Evolutionary conservation across 2,888 invertebrate genomes (phyloP).

Genomic region (Gortyna flavago): DNA sequence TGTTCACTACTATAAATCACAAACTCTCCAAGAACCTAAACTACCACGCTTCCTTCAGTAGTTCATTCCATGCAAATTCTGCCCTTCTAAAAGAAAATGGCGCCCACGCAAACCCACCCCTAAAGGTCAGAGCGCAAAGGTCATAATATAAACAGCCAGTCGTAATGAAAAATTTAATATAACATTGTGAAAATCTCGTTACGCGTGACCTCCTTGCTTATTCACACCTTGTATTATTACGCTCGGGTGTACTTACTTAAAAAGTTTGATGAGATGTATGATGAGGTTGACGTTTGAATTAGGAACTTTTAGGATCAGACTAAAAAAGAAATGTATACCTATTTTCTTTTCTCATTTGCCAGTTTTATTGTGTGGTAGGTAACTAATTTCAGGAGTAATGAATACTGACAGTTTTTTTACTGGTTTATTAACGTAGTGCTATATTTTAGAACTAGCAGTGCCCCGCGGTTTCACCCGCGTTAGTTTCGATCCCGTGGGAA

Average conservation of each 20-base stretch:
- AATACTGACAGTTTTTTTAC: background rate
- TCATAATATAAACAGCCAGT: slow-evolving; percentile 39
- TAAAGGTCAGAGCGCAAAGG: slow-evolving; percentile 54
- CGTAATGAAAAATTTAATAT: slow-evolving; percentile 63
- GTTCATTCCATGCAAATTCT: slow-evolving; percentile 16
- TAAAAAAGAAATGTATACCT: background rate
- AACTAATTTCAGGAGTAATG: background rate
- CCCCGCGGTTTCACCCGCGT: too few relatives aligned
- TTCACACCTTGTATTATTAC: slow-evolving; percentile 46
- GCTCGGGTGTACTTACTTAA: slow-evolving; percentile 4
- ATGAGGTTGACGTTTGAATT: slow-evolving; percentile 20
- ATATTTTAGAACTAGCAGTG: too few relatives aligned
- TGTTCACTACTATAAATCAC: background rate
- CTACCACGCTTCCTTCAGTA: background rate
- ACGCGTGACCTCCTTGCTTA: slow-evolving; percentile 29
- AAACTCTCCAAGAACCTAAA: background rate
- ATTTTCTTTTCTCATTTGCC: background rate
- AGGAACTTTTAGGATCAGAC: slow-evolving; percentile 8
- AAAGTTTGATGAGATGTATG: slow-evolving; percentile 25
- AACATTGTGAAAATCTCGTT: slow-evolving; percentile 57
- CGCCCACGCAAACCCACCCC: slow-evolving; percentile 20
- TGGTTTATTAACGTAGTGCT: background rate
- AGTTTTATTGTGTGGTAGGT: background rate
- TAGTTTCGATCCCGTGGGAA: too few relatives aligned
- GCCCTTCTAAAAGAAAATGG: slow-evolving; percentile 46